Base-by-base conservation (phyloP, 2,797 vertebrate species). In the Vireo griseus region DNA sequence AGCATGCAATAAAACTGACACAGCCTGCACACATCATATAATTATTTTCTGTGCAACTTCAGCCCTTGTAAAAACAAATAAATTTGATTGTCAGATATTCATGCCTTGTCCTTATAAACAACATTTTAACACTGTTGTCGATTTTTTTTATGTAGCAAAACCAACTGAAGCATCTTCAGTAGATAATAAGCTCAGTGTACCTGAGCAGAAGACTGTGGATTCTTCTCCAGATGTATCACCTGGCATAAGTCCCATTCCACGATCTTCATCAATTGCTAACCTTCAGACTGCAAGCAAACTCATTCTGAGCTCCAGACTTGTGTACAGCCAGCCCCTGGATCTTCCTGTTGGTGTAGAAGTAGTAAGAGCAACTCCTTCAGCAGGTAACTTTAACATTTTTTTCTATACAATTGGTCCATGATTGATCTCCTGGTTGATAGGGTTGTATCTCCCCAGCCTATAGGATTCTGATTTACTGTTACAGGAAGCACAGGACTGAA, bases 241-340 rank as follows among this genome's bases (percentile, higher is more conserved):
- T 13, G 84, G 98, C 52, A 31, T 97, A 78, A 98, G 97, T 96
- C 98, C 99, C 21, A 98, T 99, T 96, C 98, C 99, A 28, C 99
- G 99, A 62, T 99, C 99, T 47, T 98, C 99, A 74, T 99, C 99
- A n/a, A 99, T 99, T 44, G 99, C 99, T 95, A 99, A 99, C 96
- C 98, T 99, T 85, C 99, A 99, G 92, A 99, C 99, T 76, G 99
- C 99, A 66, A 99, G 99, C 97, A 99, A 99, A 98, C 99, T 99
- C 92, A 99, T 99, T 96, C 98, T 99, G 97, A 99, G 98, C 97
- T 99, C 99, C 90, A 98, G 97, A 90, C 98, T 99, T 81, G 99
- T 99, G n/a, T 99, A 99, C 86, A 99, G 98, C 97, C 98, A 98
- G 80, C 98, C 98, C 29, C 97, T 99, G 48, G 98, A 99, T 95